Evolutionary conservation across 2,888 invertebrate species (phyloP).

Genomic region (Agriopis marginaria): DNA sequence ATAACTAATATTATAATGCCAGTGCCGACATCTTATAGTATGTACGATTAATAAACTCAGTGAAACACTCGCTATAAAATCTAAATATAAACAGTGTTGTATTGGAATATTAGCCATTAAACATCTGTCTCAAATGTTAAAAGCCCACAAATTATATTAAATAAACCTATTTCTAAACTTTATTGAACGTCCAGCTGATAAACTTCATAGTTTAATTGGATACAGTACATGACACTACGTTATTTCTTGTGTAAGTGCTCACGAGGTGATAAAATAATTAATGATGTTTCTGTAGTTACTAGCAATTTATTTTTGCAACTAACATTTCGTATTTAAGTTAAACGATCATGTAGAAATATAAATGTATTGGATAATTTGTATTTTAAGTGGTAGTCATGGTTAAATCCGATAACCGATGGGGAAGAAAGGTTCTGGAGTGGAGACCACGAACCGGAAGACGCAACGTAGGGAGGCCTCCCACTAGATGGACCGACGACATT

Average conservation of each 20-base stretch:
- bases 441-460: too few species aligned
- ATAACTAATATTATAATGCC: background rate
- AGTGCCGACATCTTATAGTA: background rate
- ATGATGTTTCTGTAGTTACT: conserved; percentile 1
- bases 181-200: conserved; percentile 27
- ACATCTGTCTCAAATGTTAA: conserved; percentile 30
- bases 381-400: background rate
- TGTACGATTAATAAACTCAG: conserved; percentile 1
- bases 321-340: background rate
- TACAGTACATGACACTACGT: background rate
- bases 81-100: conserved; percentile 30
- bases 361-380: background rate
- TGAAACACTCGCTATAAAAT: conserved; percentile 28
- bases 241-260: conserved; percentile 20
- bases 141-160: conserved; percentile 32
- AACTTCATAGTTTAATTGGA: conserved; percentile 17
- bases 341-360: background rate
- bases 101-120: conserved; percentile 25
- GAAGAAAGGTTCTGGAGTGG: too few species aligned
- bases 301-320: background rate
- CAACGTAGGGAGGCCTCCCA: too few species aligned
- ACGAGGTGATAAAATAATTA: background rate
- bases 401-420: too few species aligned
- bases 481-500: too few species aligned
- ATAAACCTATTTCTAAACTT: conserved; percentile 33